A percentile compares a stretch with the other conserved stretches of the same genome.
These are phyloP conservation scores for Nowickia ferox DNA, from an alignment of 2,888 invertebrate genomes.

Conservation along the genomic window DNA sequence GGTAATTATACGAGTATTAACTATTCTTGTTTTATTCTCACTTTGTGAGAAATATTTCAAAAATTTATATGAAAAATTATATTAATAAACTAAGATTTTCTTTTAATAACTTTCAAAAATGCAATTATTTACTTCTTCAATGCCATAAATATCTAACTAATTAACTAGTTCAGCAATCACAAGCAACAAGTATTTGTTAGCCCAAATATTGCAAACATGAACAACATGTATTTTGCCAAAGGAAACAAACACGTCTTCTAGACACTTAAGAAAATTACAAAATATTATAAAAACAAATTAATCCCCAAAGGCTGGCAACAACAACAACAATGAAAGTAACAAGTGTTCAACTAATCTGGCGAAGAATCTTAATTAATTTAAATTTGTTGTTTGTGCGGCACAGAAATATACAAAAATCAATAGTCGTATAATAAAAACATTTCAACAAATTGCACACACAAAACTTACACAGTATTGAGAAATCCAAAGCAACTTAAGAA, in stretches of 20 bases:
- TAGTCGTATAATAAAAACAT: constrained; percentile 25
- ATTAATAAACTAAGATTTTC: neutral
- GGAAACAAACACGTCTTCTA: neutral
- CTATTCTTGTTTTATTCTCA: too few relatives aligned
- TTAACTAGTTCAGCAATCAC: neutral
- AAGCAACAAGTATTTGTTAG: neutral
- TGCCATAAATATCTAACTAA: constrained; percentile 3
- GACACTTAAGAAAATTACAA: constrained; percentile 9
- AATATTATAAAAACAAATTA: constrained; percentile 35
- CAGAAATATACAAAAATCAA: constrained; percentile 23
- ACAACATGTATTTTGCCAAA: neutral
- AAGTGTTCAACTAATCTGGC: constrained; percentile 41
- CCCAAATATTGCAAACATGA: neutral
- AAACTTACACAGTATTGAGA: constrained; percentile 5
- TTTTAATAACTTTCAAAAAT: neutral
- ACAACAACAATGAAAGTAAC: constrained; percentile 1
- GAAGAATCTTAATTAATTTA: constrained; percentile 61
- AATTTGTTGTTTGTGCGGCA: constrained; percentile 37
- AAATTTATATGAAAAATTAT: too few relatives aligned
- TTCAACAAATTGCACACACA: constrained; percentile 5
- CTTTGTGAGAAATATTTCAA: too few relatives aligned
- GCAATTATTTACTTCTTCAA: neutral
- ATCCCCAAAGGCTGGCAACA: constrained; percentile 20
- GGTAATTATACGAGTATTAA: too few relatives aligned
- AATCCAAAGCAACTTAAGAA: neutral